Evolutionary conservation across 2,113 vertebrate genomes (phyloP).

Genomic region (Irena cyanogastra): DNA sequence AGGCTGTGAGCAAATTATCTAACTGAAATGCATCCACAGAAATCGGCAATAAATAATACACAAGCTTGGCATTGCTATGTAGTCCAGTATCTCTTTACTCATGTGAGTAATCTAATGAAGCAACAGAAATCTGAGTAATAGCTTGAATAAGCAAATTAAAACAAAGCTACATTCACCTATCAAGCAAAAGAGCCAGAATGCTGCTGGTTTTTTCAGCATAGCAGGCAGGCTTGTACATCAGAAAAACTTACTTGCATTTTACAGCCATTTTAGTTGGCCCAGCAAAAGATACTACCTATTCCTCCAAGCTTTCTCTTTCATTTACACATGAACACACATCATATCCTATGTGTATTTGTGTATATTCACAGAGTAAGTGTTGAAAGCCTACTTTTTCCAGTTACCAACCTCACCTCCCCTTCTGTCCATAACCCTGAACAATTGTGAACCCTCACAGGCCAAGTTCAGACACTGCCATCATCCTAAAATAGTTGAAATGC

Average conservation of each 20-base stretch:
- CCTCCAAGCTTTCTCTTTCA: neutral
- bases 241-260: neutral
- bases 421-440: neutral
- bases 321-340: neutral
- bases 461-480: neutral
- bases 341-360: rapidly evolving
- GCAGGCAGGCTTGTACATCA: neutral
- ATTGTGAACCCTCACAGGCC: neutral
- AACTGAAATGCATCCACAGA: neutral
- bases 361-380: neutral
- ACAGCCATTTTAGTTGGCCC: neutral
- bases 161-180: neutral
- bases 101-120: conserved; percentile 3
- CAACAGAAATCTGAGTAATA: neutral
- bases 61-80: neutral
- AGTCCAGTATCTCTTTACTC: neutral
- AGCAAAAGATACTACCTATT: neutral
- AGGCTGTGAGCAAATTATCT: neutral
- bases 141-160: conserved; percentile 17
- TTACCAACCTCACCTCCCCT: neutral
- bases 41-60: neutral
- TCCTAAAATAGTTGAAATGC: neutral
- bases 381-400: neutral
- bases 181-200: neutral
- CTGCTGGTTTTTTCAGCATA: neutral